Percentiles rank a stretch among this genome's conserved stretches.
phyloP scores from a whole-genome alignment of 2,797 vertebrate species.

The Tympanoctomys barrerae region DNA sequence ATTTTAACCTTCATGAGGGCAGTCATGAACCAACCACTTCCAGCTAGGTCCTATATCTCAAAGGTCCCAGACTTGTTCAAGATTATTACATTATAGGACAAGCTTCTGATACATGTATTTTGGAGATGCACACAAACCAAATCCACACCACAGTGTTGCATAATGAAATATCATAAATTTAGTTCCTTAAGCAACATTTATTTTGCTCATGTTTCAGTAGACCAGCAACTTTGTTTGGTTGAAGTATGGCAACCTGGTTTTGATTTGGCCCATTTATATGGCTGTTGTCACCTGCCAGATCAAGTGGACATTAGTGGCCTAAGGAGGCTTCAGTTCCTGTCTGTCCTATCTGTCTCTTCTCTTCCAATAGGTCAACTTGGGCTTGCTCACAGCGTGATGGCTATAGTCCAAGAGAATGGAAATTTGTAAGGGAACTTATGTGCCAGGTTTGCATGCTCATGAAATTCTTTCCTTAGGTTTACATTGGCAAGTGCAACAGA shows the following conservation, averaged over 20 bases:
- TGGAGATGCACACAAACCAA: not conserved
- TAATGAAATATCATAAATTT: conserved; percentile 8
- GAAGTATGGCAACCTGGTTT: not conserved
- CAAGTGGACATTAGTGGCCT: not conserved
- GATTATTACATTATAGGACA: not conserved
- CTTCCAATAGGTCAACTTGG: not conserved
- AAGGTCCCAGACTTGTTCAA: not conserved
- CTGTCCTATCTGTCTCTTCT: not conserved
- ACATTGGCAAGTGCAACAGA: not conserved
- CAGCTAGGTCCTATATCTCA: not conserved
- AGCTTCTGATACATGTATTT: not conserved
- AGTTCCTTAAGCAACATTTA: not conserved
- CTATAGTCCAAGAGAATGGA: not conserved
- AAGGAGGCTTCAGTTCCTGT: not conserved
- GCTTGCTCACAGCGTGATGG: not conserved
- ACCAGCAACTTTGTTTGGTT: not conserved
- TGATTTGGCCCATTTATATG: not conserved
- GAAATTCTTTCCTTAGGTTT: not conserved
- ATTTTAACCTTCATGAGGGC: not conserved
- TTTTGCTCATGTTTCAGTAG: not conserved
- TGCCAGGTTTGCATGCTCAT: not conserved
- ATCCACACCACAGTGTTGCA: not conserved
- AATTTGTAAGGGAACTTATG: not conserved
- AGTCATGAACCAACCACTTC: not conserved
- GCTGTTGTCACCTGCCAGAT: not conserved